phyloP scores from a whole-genome alignment of 1,140 invertebrate species.

The Lepidurus apus region DNA sequence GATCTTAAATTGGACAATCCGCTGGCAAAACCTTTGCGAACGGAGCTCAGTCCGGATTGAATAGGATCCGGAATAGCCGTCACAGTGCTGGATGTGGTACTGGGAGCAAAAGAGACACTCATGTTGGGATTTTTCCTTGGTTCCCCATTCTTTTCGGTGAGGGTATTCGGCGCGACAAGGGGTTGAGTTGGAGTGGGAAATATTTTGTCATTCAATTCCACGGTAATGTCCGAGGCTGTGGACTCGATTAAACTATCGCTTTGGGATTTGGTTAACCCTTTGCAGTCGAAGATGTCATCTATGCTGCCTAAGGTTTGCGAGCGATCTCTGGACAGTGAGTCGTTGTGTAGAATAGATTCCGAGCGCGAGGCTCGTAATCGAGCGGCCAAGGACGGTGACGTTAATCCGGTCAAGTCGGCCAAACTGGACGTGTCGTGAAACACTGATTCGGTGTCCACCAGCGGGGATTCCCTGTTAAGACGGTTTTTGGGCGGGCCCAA shows the following conservation, averaged over 20 bases:
- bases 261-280: slow-evolving; percentile 38
- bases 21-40: slow-evolving; percentile 71
- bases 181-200: not conserved
- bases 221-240: not conserved
- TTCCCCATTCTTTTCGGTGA: not conserved
- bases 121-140: not conserved
- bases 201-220: slow-evolving; percentile 26
- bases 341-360: slow-evolving; percentile 38
- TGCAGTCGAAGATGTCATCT: slow-evolving; percentile 32
- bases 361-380: slow-evolving; percentile 39
- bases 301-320: slow-evolving; percentile 20
- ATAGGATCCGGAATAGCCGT: not conserved
- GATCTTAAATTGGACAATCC: slow-evolving; percentile 71
- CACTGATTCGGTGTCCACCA: slow-evolving; percentile 38
- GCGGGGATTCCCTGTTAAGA: slow-evolving; percentile 74
- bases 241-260: slow-evolving; percentile 39
- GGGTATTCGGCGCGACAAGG: not conserved
- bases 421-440: slow-evolving; percentile 39
- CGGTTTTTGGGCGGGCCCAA: slow-evolving; percentile 70
- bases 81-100: not conserved
- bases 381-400: slow-evolving; percentile 35
- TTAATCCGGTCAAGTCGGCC: slow-evolving; percentile 36
- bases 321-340: slow-evolving; percentile 7
- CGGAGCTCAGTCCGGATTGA: slow-evolving; percentile 36
- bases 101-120: slow-evolving; percentile 13